Evolutionary conservation across 2,888 invertebrate genomes (phyloP).

Genomic region (Papilio elwesi): DNA sequence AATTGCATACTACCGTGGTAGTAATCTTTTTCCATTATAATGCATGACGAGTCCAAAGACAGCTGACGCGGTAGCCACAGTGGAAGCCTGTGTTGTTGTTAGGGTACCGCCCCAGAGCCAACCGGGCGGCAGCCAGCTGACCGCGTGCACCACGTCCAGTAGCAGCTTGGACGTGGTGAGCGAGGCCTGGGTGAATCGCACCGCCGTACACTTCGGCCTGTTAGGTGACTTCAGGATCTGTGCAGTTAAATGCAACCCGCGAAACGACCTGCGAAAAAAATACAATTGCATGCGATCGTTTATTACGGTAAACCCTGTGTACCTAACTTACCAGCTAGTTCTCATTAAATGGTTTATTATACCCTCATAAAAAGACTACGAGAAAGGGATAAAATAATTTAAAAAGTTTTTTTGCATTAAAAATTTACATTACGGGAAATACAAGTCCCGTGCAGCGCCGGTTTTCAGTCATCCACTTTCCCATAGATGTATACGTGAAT

Average conservation of each 20-base stretch:
- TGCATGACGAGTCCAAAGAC: conserved; percentile 67
- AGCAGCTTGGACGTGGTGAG: conserved; percentile 69
- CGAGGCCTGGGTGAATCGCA: conserved; percentile 67
- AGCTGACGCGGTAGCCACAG: conserved; percentile 64
- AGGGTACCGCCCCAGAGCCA: conserved; percentile 92
- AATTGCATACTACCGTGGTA: conserved; percentile 45
- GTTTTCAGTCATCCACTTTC: no score
- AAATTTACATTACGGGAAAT: no score
- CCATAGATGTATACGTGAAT: no score
- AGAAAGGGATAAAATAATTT: no score
- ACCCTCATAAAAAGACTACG: no score
- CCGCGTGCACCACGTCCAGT: conserved; percentile 90
- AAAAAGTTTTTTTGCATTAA: no score
- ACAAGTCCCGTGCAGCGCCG: no score
- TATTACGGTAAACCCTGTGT: no score
- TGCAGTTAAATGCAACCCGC: conserved; percentile 61
- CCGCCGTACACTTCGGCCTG: conserved; percentile 64
- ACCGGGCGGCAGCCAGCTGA: conserved; percentile 91
- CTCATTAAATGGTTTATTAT: no score
- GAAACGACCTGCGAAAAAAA: conserved; percentile 62
- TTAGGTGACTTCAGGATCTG: conserved; percentile 55
- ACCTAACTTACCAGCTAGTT: no score
- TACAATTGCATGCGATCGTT: no score
- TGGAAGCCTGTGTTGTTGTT: conserved; percentile 57
- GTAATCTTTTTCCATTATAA: conserved; percentile 65